Conservation (phyloP, 2,797 vertebrate genomes). For the Coreius guichenoti region DNA sequence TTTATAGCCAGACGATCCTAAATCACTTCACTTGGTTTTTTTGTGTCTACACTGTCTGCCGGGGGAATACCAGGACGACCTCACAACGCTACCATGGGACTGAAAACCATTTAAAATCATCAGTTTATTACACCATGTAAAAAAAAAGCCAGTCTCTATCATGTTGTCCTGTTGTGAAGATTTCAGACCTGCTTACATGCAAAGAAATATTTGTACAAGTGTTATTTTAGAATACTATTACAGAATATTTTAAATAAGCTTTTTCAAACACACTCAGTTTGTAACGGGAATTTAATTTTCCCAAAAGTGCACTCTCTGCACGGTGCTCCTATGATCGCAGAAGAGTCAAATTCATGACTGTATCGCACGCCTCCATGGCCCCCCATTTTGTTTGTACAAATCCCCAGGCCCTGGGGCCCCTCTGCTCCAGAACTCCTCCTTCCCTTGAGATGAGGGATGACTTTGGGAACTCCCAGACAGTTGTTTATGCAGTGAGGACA, state of each 20-base stretch:
- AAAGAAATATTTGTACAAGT: background rate
- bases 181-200: background rate
- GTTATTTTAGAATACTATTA: background rate
- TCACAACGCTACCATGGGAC: constrained; percentile 19
- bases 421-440: constrained; percentile 44
- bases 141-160: background rate
- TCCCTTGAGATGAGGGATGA: constrained; percentile 55
- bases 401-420: constrained; percentile 35
- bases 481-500: constrained; percentile 63
- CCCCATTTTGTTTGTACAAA: constrained; percentile 47
- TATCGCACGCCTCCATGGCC: background rate
- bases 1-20: constrained; percentile 52
- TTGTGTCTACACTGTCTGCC: constrained; percentile 9
- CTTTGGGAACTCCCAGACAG: constrained; percentile 59
- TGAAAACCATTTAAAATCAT: constrained; percentile 19
- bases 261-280: background rate
- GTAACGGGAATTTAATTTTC: background rate
- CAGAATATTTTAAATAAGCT: background rate
- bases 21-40: constrained; percentile 50
- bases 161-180: background rate
- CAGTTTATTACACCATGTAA: background rate
- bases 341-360: constrained; percentile 43
- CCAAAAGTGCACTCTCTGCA: background rate
- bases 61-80: constrained; percentile 13
- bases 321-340: background rate